Evolutionary conservation across 1,140 invertebrate genomes (phyloP), one percentile per base, ranked within the genome.

Genomic region (Acromyrmex heyeri): DNA sequence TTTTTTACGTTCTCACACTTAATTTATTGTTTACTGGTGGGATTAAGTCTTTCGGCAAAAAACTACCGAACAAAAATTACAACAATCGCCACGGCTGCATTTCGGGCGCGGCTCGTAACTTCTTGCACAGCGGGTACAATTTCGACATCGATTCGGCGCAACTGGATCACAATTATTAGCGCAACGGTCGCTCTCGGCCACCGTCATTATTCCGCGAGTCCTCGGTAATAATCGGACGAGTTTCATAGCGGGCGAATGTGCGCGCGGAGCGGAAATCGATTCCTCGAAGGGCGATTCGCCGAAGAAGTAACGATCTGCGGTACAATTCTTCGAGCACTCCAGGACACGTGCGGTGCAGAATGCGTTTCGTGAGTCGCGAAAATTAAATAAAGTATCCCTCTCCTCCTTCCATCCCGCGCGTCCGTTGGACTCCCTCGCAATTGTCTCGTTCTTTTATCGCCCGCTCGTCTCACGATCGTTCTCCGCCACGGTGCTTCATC

Each of bases 161-260:
- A 76, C 83, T 5, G 88, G 30, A 82, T 89, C 77, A 87, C 82
- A 83, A 90, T 90, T 87, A 87, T 82, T 59, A 76, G 55, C 86
- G 34, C 50, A 64, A 70, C 67, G 67, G 59, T 24, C 53, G 67
- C 30, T 48, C 62, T 27, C 59, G 38, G 75, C 18, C 27, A 55
- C 44, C 55, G 30, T 73, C 67, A 83, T 72, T 73, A 78, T 86
- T 86, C 48, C 75, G 59, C 72, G 62, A 87, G 59, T 61, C 55
- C 44, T 55, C 57, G 75, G 27, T 85, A 86, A 87, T 90, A 85
- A 87, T 90, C 86, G 77, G 21, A 21, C 38, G 64, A 78, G 72
- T 64, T 55, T 69, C 70, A 72, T 67, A 53, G 50, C 59, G n/a
- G 50, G 12, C 53, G n/a, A 65, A 77, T 7, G 3, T n/a, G 44